phyloP scores from a whole-genome alignment of 2,888 invertebrate genomes.

The Anorthoa munda region DNA sequence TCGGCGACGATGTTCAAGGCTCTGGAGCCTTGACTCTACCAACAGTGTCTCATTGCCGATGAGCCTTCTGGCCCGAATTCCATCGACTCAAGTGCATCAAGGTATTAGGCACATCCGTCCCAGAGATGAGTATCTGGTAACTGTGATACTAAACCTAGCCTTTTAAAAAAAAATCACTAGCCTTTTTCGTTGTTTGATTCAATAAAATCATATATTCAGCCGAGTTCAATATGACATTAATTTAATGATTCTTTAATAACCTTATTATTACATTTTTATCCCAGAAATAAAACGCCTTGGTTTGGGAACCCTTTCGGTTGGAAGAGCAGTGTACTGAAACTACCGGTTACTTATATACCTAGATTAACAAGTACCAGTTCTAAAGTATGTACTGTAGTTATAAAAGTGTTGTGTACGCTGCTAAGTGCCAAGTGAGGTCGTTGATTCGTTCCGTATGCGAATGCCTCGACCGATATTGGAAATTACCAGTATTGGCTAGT shows the following conservation, averaged over 20 bases:
- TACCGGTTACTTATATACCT: slow-evolving; percentile 20
- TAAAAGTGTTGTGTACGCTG: not conserved
- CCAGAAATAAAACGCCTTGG: not conserved
- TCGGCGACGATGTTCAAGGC: no score
- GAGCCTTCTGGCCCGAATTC: no score
- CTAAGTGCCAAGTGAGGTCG: slow-evolving; percentile 50
- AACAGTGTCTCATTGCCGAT: no score
- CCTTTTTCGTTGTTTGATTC: not conserved
- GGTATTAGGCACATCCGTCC: no score
- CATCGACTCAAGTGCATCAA: no score
- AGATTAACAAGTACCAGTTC: slow-evolving; percentile 6
- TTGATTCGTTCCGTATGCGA: slow-evolving; percentile 44
- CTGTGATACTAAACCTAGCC: no score
- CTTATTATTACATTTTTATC: not conserved
- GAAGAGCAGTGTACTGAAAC: slow-evolving; percentile 1
- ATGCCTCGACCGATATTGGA: not conserved
- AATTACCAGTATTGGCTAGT: not conserved
- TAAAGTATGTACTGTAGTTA: not conserved
- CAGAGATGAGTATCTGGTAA: no score
- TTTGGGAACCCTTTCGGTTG: slow-evolving; percentile 15
- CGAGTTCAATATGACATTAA: not conserved
- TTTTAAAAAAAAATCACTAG: not conserved
- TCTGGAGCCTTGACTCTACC: no score
- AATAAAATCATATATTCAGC: not conserved
- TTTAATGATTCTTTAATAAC: not conserved